A percentile compares a stretch with the other conserved stretches of the same genome.
These are phyloP conservation scores for Cybosia mesomella DNA, from an alignment of 2,888 invertebrate genomes.

Conservation along the genomic window DNA sequence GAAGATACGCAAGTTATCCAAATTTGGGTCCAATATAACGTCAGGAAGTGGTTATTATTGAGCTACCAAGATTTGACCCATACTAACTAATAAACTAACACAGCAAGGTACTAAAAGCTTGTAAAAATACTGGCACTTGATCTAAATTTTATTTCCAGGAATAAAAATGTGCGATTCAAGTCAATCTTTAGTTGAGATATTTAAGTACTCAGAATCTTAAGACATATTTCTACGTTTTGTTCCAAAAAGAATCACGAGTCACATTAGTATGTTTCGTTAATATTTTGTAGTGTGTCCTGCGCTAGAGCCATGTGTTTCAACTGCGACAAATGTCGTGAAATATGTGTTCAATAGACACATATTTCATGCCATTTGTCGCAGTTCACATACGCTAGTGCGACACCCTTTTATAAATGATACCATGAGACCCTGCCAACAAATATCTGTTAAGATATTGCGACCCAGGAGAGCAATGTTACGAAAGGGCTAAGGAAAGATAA, in stretches of 20 bases:
- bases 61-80: no score
- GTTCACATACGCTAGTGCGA: slow-evolving; percentile 9
- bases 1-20: no score
- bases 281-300: slow-evolving; percentile 21
- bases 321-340: slow-evolving; percentile 9
- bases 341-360: neutral
- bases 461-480: neutral
- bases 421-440: slow-evolving; percentile 8
- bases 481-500: neutral
- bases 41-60: no score
- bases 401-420: slow-evolving; percentile 9
- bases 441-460: neutral
- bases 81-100: no score
- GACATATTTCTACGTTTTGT: neutral
- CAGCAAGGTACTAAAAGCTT: no score
- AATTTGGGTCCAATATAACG: no score
- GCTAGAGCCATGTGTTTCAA: slow-evolving; percentile 1
- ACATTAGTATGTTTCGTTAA: neutral
- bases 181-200: no score
- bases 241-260: neutral
- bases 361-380: slow-evolving; percentile 1
- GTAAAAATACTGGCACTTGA: no score
- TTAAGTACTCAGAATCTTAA: neutral
- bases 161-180: no score
- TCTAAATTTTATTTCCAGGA: no score